Evolutionary conservation across 2,797 vertebrate genomes (phyloP).

Genomic region (Peromyscus melanophrys): DNA sequence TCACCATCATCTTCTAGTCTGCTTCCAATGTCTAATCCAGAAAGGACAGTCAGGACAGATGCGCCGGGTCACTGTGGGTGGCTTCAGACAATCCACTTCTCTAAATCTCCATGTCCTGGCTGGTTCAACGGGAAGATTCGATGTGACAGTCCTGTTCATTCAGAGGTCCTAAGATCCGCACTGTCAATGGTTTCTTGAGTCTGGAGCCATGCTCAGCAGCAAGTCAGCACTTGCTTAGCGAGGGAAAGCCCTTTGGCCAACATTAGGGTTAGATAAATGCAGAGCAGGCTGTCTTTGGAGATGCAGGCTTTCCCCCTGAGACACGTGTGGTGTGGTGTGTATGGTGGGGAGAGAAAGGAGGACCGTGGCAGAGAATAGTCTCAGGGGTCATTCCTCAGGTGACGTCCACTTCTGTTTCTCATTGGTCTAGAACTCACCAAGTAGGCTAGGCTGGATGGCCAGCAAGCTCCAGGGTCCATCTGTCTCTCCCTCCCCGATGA

Average conservation of each 20-base stretch:
- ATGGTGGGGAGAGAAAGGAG: no score
- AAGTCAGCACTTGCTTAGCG: not conserved
- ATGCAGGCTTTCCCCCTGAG: not conserved
- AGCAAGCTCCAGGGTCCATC: not conserved
- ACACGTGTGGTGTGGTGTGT: not conserved
- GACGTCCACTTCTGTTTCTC: not conserved
- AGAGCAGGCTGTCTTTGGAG: not conserved
- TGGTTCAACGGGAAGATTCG: not conserved
- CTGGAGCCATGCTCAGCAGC: accelerated
- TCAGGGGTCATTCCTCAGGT: not conserved
- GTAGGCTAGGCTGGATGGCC: not conserved
- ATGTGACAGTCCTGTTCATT: not conserved
- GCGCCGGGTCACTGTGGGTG: not conserved
- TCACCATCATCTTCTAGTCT: not conserved
- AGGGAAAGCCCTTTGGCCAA: not conserved
- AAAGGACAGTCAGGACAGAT: not conserved
- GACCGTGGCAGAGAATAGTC: not conserved
- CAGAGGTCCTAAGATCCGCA: not conserved
- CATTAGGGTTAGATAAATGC: not conserved
- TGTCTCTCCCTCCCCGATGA: not conserved
- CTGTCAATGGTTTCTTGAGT: not conserved
- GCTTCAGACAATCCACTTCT: not conserved
- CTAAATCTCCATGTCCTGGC: not conserved
- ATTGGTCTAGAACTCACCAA: not conserved
- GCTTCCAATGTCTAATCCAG: not conserved